Conservation (phyloP, 2,113 vertebrate species). For the Lagopus leucura region DNA sequence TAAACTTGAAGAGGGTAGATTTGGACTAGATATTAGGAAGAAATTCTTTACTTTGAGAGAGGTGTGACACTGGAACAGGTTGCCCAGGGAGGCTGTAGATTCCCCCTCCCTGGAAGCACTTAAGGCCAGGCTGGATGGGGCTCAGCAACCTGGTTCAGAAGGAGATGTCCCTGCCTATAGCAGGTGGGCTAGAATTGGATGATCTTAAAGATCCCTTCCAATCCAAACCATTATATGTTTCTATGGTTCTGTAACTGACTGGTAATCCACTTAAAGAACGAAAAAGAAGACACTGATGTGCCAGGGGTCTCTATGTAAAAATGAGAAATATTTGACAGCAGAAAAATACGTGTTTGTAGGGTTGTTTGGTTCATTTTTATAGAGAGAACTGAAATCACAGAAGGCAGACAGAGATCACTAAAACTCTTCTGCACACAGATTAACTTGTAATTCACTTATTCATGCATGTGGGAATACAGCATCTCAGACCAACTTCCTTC, state of each 20-base stretch:
- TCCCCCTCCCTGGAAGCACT: no score
- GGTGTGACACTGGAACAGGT: no score
- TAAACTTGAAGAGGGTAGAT: no score
- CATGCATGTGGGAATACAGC: constrained; percentile 66
- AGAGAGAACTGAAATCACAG: constrained; percentile 53
- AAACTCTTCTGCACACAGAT: constrained; percentile 77
- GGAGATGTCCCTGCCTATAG: no score
- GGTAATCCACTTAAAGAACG: not conserved
- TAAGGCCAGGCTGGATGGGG: no score
- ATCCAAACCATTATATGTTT: no score
- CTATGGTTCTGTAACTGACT: not conserved
- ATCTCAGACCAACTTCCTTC: constrained; percentile 64
- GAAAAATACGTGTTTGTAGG: constrained; percentile 49
- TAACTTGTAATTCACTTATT: constrained; percentile 81
- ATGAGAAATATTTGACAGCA: constrained; percentile 61
- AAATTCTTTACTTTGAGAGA: no score
- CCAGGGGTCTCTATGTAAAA: not conserved
- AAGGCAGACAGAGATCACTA: constrained; percentile 72
- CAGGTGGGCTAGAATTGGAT: no score
- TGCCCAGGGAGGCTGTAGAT: no score
- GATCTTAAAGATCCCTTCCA: no score
- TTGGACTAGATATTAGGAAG: no score
- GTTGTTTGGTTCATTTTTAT: constrained; percentile 46
- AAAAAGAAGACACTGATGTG: not conserved
- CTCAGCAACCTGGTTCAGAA: no score